Evolutionary conservation across 2,113 vertebrate species (phyloP).

Genomic region (Gasterosteus aculeatus): DNA sequence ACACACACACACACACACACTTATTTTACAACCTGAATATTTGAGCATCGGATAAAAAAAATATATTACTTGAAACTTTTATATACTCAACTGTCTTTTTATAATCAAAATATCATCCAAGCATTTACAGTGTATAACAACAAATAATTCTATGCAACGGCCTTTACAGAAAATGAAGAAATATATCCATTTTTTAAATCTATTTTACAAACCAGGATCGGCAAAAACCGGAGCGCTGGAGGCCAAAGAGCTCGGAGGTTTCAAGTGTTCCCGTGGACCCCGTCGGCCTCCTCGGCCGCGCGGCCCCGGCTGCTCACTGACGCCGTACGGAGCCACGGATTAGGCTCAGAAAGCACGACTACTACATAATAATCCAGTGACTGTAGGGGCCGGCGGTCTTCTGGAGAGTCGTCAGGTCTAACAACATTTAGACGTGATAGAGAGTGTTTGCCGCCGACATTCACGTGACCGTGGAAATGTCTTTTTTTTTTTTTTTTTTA

Average conservation of each 20-base stretch:
- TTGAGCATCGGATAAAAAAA: no score
- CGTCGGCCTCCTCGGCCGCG: slow-evolving; percentile 59
- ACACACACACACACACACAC: not conserved
- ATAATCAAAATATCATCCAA: slow-evolving; percentile 84
- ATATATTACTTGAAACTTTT: slow-evolving; percentile 9
- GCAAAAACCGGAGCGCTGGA: slow-evolving; percentile 62
- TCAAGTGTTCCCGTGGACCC: slow-evolving; percentile 60
- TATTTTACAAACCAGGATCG: slow-evolving; percentile 75
- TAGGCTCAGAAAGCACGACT: slow-evolving; percentile 37
- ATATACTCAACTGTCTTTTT: slow-evolving; percentile 68
- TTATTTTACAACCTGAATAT: no score
- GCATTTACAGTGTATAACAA: slow-evolving; percentile 84
- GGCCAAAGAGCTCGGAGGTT: slow-evolving; percentile 42
- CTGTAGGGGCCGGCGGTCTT: slow-evolving; percentile 39
- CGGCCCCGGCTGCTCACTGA: slow-evolving; percentile 45
- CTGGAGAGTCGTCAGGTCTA: slow-evolving; percentile 40
- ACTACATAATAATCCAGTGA: slow-evolving; percentile 65
- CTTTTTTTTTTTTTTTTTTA: slow-evolving; percentile 8
- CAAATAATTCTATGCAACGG: slow-evolving; percentile 79
- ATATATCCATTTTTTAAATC: slow-evolving; percentile 71
- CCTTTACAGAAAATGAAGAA: slow-evolving; percentile 83
- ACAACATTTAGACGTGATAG: slow-evolving; percentile 28
- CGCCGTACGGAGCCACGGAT: slow-evolving; percentile 34
- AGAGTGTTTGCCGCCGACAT: slow-evolving; percentile 41
- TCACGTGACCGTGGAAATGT: slow-evolving; percentile 42